These are phyloP conservation scores for Planococcus citri DNA, from an alignment of 1,140 invertebrate genomes.

Conservation along the genomic window DNA sequence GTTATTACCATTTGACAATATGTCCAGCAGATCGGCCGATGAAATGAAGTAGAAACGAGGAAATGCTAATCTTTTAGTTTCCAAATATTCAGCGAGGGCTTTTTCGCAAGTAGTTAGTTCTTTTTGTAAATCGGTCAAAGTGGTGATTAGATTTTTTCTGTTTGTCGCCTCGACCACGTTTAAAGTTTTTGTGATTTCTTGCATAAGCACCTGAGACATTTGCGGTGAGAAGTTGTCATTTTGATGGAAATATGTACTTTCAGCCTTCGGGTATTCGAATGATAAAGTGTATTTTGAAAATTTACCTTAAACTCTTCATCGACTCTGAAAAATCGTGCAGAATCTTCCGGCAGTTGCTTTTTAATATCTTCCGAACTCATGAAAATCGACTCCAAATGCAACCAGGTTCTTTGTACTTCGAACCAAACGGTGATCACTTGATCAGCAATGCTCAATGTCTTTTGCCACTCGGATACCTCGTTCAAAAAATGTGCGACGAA, in stretches of 20 bases:
- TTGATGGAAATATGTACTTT: constrained; percentile 6
- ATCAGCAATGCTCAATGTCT: constrained; percentile 82
- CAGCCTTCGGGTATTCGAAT: too few relatives aligned
- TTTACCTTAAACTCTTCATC: constrained; percentile 76
- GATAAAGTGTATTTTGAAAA: not conserved
- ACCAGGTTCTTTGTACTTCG: constrained; percentile 94
- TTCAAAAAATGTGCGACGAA: constrained; percentile 90
- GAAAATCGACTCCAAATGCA: constrained; percentile 92
- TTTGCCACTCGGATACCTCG: constrained; percentile 89
- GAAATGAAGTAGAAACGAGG: constrained; percentile 96
- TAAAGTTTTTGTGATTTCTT: constrained; percentile 57
- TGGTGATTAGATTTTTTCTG: constrained; percentile 59
- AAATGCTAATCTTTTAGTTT: constrained; percentile 94
- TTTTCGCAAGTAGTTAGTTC: constrained; percentile 90
- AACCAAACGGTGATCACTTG: constrained; percentile 87
- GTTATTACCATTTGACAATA: constrained; percentile 90
- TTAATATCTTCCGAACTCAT: constrained; percentile 96
- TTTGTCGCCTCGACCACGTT: constrained; percentile 88
- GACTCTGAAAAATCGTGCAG: constrained; percentile 79
- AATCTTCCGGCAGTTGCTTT: constrained; percentile 84
- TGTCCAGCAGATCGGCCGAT: constrained; percentile 89
- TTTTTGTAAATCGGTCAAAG: constrained; percentile 68
- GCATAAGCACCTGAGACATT: constrained; percentile 40
- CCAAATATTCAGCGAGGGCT: constrained; percentile 88
- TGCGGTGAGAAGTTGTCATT: too few relatives aligned